phyloP scores from a whole-genome alignment of 2,888 invertebrate genomes.

The Cheilosia pagana region DNA sequence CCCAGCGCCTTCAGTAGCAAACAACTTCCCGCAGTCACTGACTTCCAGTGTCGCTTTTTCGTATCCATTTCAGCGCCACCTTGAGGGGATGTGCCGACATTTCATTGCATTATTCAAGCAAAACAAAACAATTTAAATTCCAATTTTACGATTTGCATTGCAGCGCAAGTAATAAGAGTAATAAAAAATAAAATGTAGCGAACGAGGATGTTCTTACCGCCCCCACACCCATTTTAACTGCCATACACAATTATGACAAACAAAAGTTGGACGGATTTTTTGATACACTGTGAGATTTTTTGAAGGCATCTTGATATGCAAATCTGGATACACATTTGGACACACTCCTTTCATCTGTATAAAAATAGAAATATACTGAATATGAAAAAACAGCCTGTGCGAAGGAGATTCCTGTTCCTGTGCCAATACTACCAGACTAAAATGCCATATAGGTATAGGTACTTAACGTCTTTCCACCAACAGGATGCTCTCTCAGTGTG shows the following conservation, averaged over 20 bases:
- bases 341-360: background rate
- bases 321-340: conserved; percentile 19
- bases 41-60: conserved; percentile 31
- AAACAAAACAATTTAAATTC: conserved; percentile 72
- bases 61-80: conserved; percentile 35
- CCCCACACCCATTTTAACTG: background rate
- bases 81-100: background rate
- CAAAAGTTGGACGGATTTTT: conserved; percentile 6
- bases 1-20: conserved; percentile 54
- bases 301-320: conserved; percentile 26
- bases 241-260: conserved; percentile 31
- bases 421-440: conserved; percentile 29
- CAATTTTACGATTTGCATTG: conserved; percentile 69
- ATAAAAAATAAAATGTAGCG: conserved; percentile 11
- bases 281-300: conserved; percentile 19
- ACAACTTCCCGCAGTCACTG: conserved; percentile 54
- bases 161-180: conserved; percentile 57
- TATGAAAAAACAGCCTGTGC: background rate
- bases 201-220: background rate
- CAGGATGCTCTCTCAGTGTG: conserved; percentile 39
- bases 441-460: conserved; percentile 32
- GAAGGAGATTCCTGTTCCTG: conserved; percentile 40
- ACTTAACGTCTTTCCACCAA: conserved; percentile 64
- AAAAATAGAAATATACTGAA: conserved; percentile 17
- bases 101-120: conserved; percentile 64